A percentile compares a stretch with the other conserved stretches of the same genome.
These are phyloP conservation scores for Chanos chanos DNA, from an alignment of 2,797 vertebrate genomes.

Conservation along the genomic window DNA sequence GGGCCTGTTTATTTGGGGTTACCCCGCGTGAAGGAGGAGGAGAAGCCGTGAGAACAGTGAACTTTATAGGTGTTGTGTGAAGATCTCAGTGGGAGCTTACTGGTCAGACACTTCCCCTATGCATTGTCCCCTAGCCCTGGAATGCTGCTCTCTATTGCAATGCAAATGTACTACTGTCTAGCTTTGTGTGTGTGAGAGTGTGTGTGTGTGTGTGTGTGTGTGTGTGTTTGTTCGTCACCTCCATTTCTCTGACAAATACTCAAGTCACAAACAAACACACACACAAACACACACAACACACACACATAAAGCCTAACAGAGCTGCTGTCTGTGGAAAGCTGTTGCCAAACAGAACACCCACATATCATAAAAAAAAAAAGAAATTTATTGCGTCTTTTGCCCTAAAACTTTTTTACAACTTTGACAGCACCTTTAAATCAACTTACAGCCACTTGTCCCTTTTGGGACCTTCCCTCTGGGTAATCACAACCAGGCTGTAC, in stretches of 20 bases:
- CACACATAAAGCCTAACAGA: slow-evolving; percentile 35
- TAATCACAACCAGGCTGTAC: slow-evolving; percentile 17
- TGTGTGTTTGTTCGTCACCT: slow-evolving; percentile 37
- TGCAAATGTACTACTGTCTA: slow-evolving; percentile 41
- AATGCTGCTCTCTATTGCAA: slow-evolving; percentile 47
- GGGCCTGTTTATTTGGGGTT: slow-evolving; percentile 43
- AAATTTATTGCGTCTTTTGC: slow-evolving; percentile 39
- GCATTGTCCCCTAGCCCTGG: slow-evolving; percentile 41
- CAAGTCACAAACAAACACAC: slow-evolving; percentile 31
- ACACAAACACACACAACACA: slow-evolving; percentile 44
- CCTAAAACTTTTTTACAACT: slow-evolving; percentile 30
- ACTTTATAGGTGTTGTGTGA: slow-evolving; percentile 36
- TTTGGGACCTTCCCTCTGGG: slow-evolving; percentile 20
- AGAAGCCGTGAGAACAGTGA: slow-evolving; percentile 43
- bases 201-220: slow-evolving; percentile 30
- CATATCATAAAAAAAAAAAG: slow-evolving; percentile 25
- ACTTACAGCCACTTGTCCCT: slow-evolving; percentile 14
- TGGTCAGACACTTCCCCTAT: slow-evolving; percentile 40
- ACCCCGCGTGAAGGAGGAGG: slow-evolving; percentile 21
- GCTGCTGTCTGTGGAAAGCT: slow-evolving; percentile 22
- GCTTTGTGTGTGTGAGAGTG: slow-evolving; percentile 21
- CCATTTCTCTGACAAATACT: slow-evolving; percentile 39
- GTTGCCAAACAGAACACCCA: slow-evolving; percentile 30
- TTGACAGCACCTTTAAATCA: slow-evolving; percentile 44
- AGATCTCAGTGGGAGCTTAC: slow-evolving; percentile 38